These are phyloP conservation scores for Pristionchus fissidentatus DNA, from an alignment of 2,888 invertebrate genomes.

Conservation along the genomic window DNA sequence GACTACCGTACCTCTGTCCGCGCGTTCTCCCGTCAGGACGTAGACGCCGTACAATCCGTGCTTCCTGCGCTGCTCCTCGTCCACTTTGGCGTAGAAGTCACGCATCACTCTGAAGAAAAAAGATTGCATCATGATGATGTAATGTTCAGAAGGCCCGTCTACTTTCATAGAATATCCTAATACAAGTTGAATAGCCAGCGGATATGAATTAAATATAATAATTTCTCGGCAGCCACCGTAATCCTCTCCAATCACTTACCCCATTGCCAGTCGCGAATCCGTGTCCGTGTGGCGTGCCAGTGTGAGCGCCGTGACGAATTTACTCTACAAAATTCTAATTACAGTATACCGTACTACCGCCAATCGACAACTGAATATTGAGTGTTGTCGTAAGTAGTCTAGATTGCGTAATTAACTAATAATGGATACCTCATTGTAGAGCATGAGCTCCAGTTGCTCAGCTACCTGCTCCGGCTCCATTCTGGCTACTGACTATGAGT, in stretches of 20 bases:
- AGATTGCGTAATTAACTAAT: too few species aligned
- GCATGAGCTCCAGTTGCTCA: background rate
- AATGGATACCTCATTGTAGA: conserved; percentile 21
- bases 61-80: background rate
- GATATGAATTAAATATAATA: too few species aligned
- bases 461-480: conserved; percentile 1
- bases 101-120: conserved; percentile 3
- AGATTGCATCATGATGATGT: too few species aligned
- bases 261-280: background rate
- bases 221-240: conserved; percentile 15
- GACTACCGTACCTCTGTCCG: conserved; percentile 27
- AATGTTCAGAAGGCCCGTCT: too few species aligned
- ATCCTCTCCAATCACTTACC: background rate
- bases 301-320: conserved; percentile 41
- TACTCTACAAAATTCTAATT: background rate
- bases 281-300: conserved; percentile 39
- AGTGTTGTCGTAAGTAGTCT: too few species aligned
- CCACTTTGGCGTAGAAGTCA: background rate
- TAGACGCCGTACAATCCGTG: conserved; percentile 25
- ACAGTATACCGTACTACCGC: background rate
- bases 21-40: conserved; percentile 26
- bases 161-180: too few species aligned
- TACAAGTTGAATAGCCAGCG: too few species aligned
- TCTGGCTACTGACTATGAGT: background rate
- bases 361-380: background rate